Base-by-base conservation (phyloP, 1,140 invertebrate species). In the Brachionus rubens region DNA sequence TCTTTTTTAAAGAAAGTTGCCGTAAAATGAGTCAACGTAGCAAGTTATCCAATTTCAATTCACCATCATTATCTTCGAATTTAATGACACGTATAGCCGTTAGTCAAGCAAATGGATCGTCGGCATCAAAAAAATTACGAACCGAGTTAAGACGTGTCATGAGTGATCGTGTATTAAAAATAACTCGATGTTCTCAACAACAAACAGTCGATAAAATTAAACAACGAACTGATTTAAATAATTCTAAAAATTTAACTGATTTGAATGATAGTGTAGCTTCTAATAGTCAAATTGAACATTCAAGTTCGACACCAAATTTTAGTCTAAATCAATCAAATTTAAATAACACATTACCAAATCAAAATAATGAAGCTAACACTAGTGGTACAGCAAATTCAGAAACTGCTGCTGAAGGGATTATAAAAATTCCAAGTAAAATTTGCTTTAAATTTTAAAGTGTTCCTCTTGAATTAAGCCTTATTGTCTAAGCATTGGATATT, bases 141-240 rank as follows among this genome's bases (percentile, higher is more conserved):
- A 50, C 46, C 3, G 46, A 48, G 24, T 46, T 72, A 12, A 26
- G 50, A 2, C 24, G 68, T 3, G 68, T 72, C 2, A 72, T 72
- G 68, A 72, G 68, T 16, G 46, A 72, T 21, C 12, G 68, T 6
- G 68, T 72, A 19, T 28, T 72, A 19, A 72, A 72, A 72, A 72
- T 72, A 3, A 72, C 46, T 19, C 19, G 21, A 24, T 72, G 46
- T 19, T 72, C 68, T 12, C 59, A 65, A 43, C 36, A 65, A 26
- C 59, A 65, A 43, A 65, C 40, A 41, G 59, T 65, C 26, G 59
- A 65, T 14, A 65, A 65, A 43, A 43, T 43, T 0, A 65, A 65
- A 24, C 59, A 43, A 65, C 41, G 30, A 65, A 14, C 36, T 12
- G 59, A 65, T 43, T 43, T 43, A 43, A 43, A 65, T 12, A 65